These are phyloP conservation scores for Apis florea DNA, from an alignment of 1,140 invertebrate species.

Conservation along the genomic window DNA sequence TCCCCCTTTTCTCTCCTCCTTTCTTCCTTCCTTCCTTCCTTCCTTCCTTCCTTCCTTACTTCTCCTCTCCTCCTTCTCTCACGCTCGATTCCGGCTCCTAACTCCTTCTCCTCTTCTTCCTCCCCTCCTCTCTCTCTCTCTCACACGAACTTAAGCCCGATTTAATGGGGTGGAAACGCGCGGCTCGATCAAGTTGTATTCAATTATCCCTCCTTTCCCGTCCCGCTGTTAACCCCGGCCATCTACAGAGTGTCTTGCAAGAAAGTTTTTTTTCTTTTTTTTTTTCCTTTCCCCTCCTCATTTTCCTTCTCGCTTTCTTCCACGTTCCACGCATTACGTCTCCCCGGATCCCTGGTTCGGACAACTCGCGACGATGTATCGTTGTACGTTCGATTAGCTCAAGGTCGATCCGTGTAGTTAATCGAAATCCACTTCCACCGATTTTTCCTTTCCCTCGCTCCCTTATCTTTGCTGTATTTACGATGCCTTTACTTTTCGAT, in stretches of 20 bases:
- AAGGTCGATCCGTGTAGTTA: conserved; percentile 16
- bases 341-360: background rate
- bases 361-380: conserved; percentile 18
- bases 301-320: conserved; percentile 15
- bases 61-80: background rate
- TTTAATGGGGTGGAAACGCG: conserved; percentile 81
- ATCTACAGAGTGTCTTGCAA: conserved; percentile 64
- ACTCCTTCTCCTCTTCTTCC: conserved; percentile 10
- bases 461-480: background rate
- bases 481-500: background rate
- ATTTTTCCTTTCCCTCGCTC: too few species aligned
- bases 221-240: conserved; percentile 53
- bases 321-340: background rate
- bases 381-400: background rate
- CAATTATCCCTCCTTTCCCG: conserved; percentile 78
- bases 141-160: conserved; percentile 77
- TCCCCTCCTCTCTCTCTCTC: conserved; percentile 33
- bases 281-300: conserved; percentile 27
- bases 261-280: conserved; percentile 51
- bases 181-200: conserved; percentile 81
- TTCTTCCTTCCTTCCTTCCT: background rate
- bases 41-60: background rate
- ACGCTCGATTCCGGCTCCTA: conserved; percentile 22
- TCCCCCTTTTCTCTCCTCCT: conserved; percentile 14
- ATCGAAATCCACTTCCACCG: conserved; percentile 26